Conservation (phyloP, 1,140 invertebrate species). For the Coboldia fuscipes region DNA sequence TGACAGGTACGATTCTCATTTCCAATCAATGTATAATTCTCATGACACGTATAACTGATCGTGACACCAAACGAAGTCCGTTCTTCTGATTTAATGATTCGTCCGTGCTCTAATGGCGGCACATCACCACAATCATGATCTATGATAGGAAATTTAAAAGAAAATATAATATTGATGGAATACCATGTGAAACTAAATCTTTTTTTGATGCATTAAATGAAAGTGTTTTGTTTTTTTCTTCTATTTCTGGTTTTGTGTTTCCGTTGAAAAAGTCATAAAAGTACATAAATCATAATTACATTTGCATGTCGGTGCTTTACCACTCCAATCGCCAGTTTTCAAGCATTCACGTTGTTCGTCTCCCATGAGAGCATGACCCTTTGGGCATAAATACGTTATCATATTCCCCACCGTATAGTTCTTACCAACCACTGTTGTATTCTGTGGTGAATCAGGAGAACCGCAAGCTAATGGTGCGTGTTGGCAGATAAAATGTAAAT, state of each 20-base stretch:
- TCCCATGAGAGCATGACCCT: conserved; percentile 65
- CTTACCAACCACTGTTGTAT: conserved; percentile 55
- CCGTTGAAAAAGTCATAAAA: too few species aligned
- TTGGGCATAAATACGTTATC: conserved; percentile 60
- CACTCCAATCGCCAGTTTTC: conserved; percentile 59
- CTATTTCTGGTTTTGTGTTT: too few species aligned
- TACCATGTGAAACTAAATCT: too few species aligned
- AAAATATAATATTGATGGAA: conserved; percentile 1
- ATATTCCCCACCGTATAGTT: conserved; percentile 43
- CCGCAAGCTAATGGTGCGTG: conserved; percentile 64
- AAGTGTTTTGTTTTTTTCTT: background rate
- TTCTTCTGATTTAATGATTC: conserved; percentile 37
- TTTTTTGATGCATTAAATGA: background rate
- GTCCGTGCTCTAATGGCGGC: conserved; percentile 46
- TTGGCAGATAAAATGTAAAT: conserved; percentile 82
- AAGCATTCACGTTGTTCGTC: conserved; percentile 42
- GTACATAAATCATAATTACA: conserved; percentile 42
- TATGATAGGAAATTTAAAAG: conserved; percentile 17
- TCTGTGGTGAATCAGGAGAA: conserved; percentile 62
- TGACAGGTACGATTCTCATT: conserved; percentile 49
- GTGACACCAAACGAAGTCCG: conserved; percentile 57
- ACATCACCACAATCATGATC: conserved; percentile 65
- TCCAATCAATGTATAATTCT: conserved; percentile 68
- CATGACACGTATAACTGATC: conserved; percentile 52
- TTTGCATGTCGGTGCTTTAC: conserved; percentile 56